Conservation (phyloP, 2,113 vertebrate species). For the Thunnus maccoyii region DNA sequence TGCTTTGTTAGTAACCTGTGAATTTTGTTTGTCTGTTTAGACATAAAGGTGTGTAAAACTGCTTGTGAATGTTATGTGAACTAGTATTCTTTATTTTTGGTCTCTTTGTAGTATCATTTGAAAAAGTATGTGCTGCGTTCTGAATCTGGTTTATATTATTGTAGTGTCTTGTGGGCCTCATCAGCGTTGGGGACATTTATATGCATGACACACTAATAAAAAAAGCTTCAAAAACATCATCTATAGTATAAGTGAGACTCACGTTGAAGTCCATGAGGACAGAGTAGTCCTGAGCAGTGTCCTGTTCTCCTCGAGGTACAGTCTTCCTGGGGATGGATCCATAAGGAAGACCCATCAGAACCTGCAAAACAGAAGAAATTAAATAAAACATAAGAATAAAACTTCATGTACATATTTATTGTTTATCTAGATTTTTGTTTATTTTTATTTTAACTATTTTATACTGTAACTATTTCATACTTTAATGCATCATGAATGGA, state of each 20-base stretch:
- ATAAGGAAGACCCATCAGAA: conserved; percentile 96
- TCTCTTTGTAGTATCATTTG: no score
- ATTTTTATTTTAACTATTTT: neutral
- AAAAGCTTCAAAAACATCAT: neutral
- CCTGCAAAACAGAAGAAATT: conserved; percentile 71
- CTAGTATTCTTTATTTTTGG: no score
- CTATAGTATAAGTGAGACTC: conserved; percentile 50
- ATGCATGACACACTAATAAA: no score
- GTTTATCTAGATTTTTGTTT: neutral
- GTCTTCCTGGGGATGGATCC: conserved; percentile 97
- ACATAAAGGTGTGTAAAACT: no score
- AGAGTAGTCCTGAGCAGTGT: conserved; percentile 94
- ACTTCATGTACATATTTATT: no score
- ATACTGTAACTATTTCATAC: neutral
- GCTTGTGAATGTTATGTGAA: no score
- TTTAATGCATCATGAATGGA: neutral
- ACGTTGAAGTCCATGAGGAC: conserved; percentile 98
- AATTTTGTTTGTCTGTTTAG: no score
- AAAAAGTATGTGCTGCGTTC: no score
- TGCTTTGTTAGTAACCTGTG: no score
- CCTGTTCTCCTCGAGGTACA: conserved; percentile 92
- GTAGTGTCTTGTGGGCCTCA: no score
- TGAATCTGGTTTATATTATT: no score
- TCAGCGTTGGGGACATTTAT: no score
- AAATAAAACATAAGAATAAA: neutral